These are phyloP conservation scores for Blastomussa wellsi DNA, from an alignment of 92 coral and sea anemone genomes.

Conservation along the genomic window DNA sequence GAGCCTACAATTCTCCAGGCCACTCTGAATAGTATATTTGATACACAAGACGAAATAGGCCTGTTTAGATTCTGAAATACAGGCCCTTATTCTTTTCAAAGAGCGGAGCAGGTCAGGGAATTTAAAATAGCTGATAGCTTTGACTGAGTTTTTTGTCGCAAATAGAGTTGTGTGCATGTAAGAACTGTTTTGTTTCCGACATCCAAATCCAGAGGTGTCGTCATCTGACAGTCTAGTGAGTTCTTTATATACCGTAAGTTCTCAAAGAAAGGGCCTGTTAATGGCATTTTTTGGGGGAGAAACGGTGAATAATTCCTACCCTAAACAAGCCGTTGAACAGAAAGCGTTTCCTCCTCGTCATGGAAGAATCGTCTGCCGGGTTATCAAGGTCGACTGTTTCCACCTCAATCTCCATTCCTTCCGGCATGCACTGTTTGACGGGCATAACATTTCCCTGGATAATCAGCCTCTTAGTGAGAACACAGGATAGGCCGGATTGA, in stretches of 20 bases:
- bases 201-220: neutral
- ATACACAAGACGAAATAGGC: no score
- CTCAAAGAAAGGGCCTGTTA: neutral
- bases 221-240: no score
- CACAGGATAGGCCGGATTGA: conserved; percentile 57
- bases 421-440: conserved; percentile 67
- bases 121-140: no score
- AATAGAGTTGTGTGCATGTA: no score
- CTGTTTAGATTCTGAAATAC: no score
- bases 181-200: no score
- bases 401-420: conserved; percentile 45
- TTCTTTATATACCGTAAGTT: no score
- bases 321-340: conserved; percentile 21
- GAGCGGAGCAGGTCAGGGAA: no score
- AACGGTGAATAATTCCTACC: neutral
- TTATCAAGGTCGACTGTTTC: conserved; percentile 65
- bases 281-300: neutral
- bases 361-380: conserved; percentile 9
- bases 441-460: conserved; percentile 22
- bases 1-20: no score
- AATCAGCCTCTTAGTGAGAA: conserved; percentile 58
- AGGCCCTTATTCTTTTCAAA: no score
- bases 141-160: no score
- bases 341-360: conserved; percentile 47
- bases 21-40: no score